Base-by-base conservation (phyloP, 1,140 invertebrate genomes). In the Drosophila elegans region DNA sequence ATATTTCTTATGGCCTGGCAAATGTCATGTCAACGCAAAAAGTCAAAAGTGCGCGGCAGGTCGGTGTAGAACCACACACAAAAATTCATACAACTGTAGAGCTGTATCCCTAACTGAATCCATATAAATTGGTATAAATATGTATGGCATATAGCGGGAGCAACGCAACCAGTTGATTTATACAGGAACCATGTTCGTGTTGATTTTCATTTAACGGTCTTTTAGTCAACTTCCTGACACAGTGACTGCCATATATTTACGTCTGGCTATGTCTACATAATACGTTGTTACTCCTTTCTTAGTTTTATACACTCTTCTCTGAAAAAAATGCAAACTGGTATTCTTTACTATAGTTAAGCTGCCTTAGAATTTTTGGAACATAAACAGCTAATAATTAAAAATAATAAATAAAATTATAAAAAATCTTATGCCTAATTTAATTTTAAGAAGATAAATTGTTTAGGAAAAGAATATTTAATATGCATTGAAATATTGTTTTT, bases 161-260 rank as follows among this genome's bases (percentile, higher is more conserved):
- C 63, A 77, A 89, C 73, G 84, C 84, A 90, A 90, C 84, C 74
- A 89, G 84, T 89, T 89, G 84, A 89, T 90, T 89, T 89, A 89
- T 90, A 84, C 73, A 60, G 73, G 63, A 74, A 88, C 34, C 72
- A 74, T 66, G 68, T 90, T 89, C 84, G 84, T 89, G 85, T 81
- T 81, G 85, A 80, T 81, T 88, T 89, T 90, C 84, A 90, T 89
- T 90, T 89, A 89, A 90, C 84, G 81, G 84, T 89, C 85, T 90
- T 89, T 90, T 90, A 89, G 85, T 85, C 80, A 89, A 89, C 84
- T 89, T 90, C 77, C 84, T 89, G 84, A 90, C 84, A 88, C 83
- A 88, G 76, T 88, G 76, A 83, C 84, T 89, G 77, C 83, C 80
- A 88, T 88, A 80, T 83, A 83, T 83, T 89, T 83, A 80, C 80